phyloP scores from a whole-genome alignment of 1,140 invertebrate genomes.

The Euura lappo region DNA sequence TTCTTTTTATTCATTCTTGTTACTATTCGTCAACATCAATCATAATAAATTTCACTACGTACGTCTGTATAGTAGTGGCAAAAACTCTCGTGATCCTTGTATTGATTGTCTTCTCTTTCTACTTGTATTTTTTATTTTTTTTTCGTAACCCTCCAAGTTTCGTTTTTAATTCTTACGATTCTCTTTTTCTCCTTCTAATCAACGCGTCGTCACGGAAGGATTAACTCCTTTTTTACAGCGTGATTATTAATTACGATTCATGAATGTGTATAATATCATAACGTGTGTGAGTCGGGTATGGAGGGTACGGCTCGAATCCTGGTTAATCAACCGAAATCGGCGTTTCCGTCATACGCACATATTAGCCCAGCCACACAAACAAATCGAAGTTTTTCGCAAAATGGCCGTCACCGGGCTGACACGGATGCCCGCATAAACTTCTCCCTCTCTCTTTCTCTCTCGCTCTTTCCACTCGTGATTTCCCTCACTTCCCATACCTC shows the following conservation, averaged over 20 bases:
- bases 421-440: slow-evolving; percentile 56
- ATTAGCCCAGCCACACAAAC: slow-evolving; percentile 38
- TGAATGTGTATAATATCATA: no score
- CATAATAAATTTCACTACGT: neutral
- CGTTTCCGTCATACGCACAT: neutral
- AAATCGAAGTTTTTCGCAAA: slow-evolving; percentile 62
- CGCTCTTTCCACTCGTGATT: slow-evolving; percentile 55
- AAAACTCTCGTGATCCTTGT: neutral
- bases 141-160: neutral
- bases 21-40: slow-evolving; percentile 1
- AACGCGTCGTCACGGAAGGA: no score
- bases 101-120: neutral
- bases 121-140: neutral
- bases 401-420: slow-evolving; percentile 60
- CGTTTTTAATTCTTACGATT: neutral
- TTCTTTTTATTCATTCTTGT: neutral
- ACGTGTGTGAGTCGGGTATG: no score
- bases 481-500: slow-evolving; percentile 57
- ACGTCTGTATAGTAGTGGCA: neutral
- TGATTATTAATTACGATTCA: no score
- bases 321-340: no score
- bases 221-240: no score
- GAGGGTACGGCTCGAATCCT: no score
- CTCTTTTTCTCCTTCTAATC: neutral
- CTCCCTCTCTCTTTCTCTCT: slow-evolving; percentile 23